A percentile compares a stretch with the other conserved stretches of the same genome.
These are phyloP conservation scores for Hyperoplus lanceolatus DNA, from an alignment of 2,797 vertebrate genomes.

Conservation along the genomic window DNA sequence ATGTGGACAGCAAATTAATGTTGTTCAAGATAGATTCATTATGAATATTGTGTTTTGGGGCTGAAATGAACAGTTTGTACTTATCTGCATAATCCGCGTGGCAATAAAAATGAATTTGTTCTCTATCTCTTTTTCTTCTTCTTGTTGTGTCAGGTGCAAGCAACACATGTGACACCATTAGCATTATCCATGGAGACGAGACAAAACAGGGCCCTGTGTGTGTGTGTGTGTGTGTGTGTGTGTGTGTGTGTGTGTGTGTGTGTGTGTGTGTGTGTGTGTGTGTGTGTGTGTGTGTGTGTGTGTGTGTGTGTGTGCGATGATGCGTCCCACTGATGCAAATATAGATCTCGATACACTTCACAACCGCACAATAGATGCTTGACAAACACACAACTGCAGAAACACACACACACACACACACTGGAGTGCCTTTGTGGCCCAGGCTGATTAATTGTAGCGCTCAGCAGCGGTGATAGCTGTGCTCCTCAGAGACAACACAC, in stretches of 20 bases:
- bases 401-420: conserved; percentile 19
- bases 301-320: conserved; percentile 6
- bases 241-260: conserved; percentile 13
- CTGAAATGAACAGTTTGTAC: neutral
- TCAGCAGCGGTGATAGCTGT: conserved; percentile 77
- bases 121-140: neutral
- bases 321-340: conserved; percentile 46
- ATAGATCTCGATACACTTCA: conserved; percentile 52
- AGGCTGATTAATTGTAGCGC: conserved; percentile 80
- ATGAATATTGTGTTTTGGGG: conserved; percentile 13
- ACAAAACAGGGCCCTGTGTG: conserved; percentile 43
- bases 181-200: conserved; percentile 62
- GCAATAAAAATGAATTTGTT: conserved; percentile 11
- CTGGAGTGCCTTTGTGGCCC: conserved; percentile 50
- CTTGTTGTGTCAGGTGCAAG: conserved; percentile 18
- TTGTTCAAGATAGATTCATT: neutral
- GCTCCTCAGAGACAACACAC: conserved; percentile 78
- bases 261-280: conserved; percentile 13
- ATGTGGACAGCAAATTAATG: neutral
- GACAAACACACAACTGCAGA: conserved; percentile 26
- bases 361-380: conserved; percentile 36
- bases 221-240: conserved; percentile 18
- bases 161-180: conserved; percentile 57
- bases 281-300: conserved; percentile 21
- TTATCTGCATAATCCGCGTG: conserved; percentile 10